Base-by-base conservation (phyloP, 2,888 invertebrate genomes). In the Eumerus sabulonum region DNA sequence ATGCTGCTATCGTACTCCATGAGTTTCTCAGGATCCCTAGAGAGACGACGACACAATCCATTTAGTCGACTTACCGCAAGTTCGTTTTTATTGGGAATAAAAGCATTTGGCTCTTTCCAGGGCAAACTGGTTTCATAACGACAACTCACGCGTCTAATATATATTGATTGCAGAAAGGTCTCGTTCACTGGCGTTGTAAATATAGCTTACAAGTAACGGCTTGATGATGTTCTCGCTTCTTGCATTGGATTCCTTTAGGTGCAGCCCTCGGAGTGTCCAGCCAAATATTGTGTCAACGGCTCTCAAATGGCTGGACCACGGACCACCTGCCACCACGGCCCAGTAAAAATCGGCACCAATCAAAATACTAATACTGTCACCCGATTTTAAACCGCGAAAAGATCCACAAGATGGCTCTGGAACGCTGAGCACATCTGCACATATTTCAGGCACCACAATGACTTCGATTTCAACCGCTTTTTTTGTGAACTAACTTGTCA, bases 391-490 rank as follows among this genome's bases (percentile, higher is more conserved):
- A 45, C 45, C 14, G 14, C 13, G 14, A 13, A 45, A 45, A 45
- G 45, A 45, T 45, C 13, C 13, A 14, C 14, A 45, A 14, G 14
- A 14, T 9, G 45, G 14, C 13, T 45, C 45, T 13, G 45, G 45
- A 4, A 14, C 40, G 1, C 13, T 45, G 3, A 45, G 45, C 45
- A 45, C n/a, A 40, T 40, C 40, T 3, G 40, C 40, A 40, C 40
- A 9, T 40, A 40, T 40, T n/a, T 40, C 40, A 3, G 40, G 40
- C 11, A 40, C 27, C 7, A 27, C 11, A 40, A 40, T 40, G 3
- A 40, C 13, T 45, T 45, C 45, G 1, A 45, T 45, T 14, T 45
- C 45, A 45, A 45, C 1, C 13, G 45, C 13, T 45, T 45, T 45
- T 45, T 9, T 14, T 3, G 42, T 13, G 42, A 11, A 42, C n/a